Evolutionary conservation across 1,140 invertebrate species (phyloP), one percentile per base, ranked within the genome.

Genomic region (Globodera ellingtonae): DNA sequence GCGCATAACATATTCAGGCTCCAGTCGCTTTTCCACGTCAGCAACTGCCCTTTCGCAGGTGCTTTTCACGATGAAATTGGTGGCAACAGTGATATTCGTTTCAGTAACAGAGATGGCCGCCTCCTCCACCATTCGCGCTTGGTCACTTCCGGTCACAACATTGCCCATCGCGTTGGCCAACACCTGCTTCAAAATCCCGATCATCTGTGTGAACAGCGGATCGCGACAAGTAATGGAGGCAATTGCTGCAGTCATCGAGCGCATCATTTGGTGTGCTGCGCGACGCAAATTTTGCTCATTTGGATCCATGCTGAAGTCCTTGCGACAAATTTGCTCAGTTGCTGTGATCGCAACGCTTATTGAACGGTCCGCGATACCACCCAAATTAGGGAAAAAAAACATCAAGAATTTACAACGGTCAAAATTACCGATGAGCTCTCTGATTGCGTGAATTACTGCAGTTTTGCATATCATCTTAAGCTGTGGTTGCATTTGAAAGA

Each of bases 191-290:
- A 98, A 90, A 89, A 97, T 95, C 50, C 92, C 93, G 83, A 92
- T 93, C 78, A 98, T 95, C 0, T 94, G 94, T 6, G 93, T 92
- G 0, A 94, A 91, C 74, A 97, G 92, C 86, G 97, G 94, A 89
- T 98, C 97, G 79, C 96, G 92, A 87, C 95, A 97, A 0, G 96
- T 98, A 44, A 99, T 98, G 93, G 98, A 95, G 0, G 96, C 95
- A 94, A 99, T 97, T 52, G 96, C 96, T 69, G 96, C 95, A 3
- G 95, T 97, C 83, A 99, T 91, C 90, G 97, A 95, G 15, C 97
- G 92, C 76, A 97, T 95, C 95, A 99, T 97, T 86, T 95, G 75
- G 94, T 98, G 95, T 0, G 96, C 95, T 6, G 95, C 95, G 0
- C 93, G 92, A 46, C 96, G 92, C 94, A 99, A 95, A 76, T 95